Evolutionary conservation across 2,113 vertebrate species (phyloP).

Genomic region (Raja brachyura): DNA sequence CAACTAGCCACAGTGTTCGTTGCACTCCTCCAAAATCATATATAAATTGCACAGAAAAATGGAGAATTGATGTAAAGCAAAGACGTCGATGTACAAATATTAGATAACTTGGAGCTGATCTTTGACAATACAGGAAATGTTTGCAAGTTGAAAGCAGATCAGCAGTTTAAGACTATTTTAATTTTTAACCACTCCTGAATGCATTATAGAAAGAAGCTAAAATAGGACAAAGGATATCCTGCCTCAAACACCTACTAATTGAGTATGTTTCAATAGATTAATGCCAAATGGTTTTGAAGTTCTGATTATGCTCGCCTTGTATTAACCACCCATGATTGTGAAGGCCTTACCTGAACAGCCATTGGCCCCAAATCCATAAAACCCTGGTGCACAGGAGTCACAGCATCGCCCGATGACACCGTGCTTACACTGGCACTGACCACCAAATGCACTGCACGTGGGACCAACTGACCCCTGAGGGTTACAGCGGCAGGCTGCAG

Average conservation of each 20-base stretch:
- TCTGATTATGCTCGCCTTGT: not conserved
- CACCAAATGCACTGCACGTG: constrained; percentile 66
- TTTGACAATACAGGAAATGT: not conserved
- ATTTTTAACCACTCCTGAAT: not conserved
- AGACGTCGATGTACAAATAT: not conserved
- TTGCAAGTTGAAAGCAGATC: not conserved
- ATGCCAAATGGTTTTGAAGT: not conserved
- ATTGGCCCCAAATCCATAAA: constrained; percentile 60
- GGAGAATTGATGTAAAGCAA: not conserved
- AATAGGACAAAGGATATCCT: not conserved
- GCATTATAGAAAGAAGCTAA: not conserved
- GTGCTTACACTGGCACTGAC: constrained; percentile 69
- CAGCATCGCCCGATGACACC: constrained; percentile 69
- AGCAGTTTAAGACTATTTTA: not conserved
- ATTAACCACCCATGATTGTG: not conserved
- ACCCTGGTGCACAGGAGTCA: constrained; percentile 63
- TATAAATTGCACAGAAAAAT: not conserved
- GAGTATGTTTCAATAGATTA: not conserved
- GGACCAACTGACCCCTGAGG: constrained; percentile 52
- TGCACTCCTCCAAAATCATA: not conserved
- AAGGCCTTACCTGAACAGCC: constrained; percentile 66
- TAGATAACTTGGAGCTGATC: not conserved
- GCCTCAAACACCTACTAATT: not conserved
- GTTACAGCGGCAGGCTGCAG: constrained; percentile 71
- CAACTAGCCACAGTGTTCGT: not conserved